Percentiles rank a stretch among this genome's conserved stretches.
Conservation (phyloP, 2,797 vertebrate genomes). For the Notamacropus eugenii region DNA sequence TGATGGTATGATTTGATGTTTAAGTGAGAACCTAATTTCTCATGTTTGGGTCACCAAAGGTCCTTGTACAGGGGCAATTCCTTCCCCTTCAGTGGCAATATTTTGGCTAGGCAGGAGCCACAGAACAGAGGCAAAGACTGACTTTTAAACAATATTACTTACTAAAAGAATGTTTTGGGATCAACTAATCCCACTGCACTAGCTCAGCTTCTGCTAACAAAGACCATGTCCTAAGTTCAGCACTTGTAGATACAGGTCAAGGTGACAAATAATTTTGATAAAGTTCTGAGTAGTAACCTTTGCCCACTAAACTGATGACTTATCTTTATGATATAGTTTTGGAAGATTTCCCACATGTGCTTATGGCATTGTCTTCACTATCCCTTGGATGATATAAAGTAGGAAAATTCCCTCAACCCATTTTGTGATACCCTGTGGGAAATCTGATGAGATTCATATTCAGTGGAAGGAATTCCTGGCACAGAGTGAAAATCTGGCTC, state of each 20-base stretch:
- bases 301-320: not conserved
- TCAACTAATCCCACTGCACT: not conserved
- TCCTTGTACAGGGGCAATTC: not conserved
- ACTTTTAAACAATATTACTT: not conserved
- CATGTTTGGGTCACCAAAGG: not conserved
- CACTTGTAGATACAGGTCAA: not conserved
- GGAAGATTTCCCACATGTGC: not conserved
- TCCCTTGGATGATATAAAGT: not conserved
- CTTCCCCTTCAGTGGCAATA: not conserved
- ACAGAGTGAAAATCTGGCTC: not conserved
- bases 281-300: not conserved
- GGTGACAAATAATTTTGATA: not conserved
- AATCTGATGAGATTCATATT: not conserved
- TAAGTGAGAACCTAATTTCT: not conserved
- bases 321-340: not conserved
- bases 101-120: not conserved
- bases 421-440: not conserved
- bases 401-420: not conserved
- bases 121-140: not conserved
- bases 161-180: not conserved
- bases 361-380: not conserved
- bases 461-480: not conserved
- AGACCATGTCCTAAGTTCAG: not conserved
- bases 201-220: not conserved
- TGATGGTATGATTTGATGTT: not conserved